Conservation (phyloP, 2,888 invertebrate species). For the Graphium colonna region DNA sequence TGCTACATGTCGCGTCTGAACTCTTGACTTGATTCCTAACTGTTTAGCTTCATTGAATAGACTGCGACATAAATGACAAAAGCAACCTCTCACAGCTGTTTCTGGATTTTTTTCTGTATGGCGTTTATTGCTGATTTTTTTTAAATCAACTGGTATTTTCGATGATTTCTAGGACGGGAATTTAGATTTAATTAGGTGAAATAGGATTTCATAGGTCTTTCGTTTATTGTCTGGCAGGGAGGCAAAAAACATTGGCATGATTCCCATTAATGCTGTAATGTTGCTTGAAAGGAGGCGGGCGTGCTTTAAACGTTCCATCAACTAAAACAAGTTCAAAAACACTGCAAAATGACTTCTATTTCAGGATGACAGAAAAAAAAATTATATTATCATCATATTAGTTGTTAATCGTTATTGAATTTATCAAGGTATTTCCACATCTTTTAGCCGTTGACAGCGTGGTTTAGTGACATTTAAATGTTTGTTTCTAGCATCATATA, state of each 20-base stretch:
- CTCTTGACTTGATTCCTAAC: slow-evolving; percentile 5
- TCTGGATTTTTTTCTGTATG: slow-evolving; percentile 15
- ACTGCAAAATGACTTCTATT: too few relatives aligned
- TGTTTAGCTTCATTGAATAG: slow-evolving; percentile 10
- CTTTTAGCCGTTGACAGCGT: slow-evolving; percentile 3
- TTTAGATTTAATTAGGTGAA: slow-evolving; percentile 11
- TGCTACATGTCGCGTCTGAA: slow-evolving; percentile 13
- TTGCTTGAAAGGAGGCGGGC: slow-evolving; percentile 10
- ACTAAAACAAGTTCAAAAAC: slow-evolving; percentile 7
- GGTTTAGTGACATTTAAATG: slow-evolving; percentile 5
- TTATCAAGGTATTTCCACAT: slow-evolving; percentile 3
- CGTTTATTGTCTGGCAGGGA: slow-evolving; percentile 4
- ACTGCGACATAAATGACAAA: slow-evolving; percentile 19
- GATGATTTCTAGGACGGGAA: slow-evolving; percentile 6
- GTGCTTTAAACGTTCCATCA: slow-evolving; percentile 9
- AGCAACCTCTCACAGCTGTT: slow-evolving; percentile 22
- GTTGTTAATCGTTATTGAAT: neutral
- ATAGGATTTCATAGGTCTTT: slow-evolving; percentile 12
- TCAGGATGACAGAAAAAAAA: slow-evolving; percentile 1
- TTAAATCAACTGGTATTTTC: slow-evolving; percentile 13
- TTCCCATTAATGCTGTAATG: slow-evolving; percentile 7
- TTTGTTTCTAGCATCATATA: slow-evolving; percentile 10
- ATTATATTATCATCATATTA: slow-evolving; percentile 5
- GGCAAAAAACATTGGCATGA: slow-evolving; percentile 10
- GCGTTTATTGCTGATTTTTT: slow-evolving; percentile 21